A percentile compares a stretch with the other conserved stretches of the same genome.
phyloP scores from a whole-genome alignment of 2,888 invertebrate genomes.

The Leptothorax acervorum region DNA sequence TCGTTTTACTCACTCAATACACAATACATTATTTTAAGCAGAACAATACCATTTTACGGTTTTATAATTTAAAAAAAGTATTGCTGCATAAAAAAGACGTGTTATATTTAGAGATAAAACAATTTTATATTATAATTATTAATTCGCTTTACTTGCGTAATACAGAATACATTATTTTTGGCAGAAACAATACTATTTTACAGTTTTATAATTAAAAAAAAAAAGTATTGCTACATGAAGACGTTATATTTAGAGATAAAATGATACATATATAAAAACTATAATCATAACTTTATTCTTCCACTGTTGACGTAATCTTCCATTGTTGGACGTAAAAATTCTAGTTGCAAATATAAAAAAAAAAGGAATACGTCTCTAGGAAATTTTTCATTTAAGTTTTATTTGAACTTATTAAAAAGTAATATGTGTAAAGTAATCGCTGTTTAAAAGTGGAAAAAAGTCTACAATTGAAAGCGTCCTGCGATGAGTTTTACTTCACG shows the following conservation, averaged over 20 bases:
- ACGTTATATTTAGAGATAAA: background rate
- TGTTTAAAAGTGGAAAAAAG: background rate
- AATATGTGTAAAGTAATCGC: background rate
- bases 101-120: background rate
- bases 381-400: background rate
- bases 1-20: background rate
- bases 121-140: too few species aligned
- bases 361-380: background rate
- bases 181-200: background rate
- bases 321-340: background rate
- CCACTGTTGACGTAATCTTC: background rate
- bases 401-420: background rate
- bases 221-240: background rate
- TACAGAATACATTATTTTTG: background rate
- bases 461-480: background rate
- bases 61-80: background rate
- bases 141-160: background rate
- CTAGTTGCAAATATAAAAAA: background rate
- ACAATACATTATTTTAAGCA: background rate
- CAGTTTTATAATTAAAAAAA: background rate
- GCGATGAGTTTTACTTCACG: background rate
- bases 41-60: background rate
- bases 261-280: background rate
- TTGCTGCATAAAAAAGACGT: background rate
- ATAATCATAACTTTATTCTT: conserved; percentile 7